phyloP scores from a whole-genome alignment of 2,888 invertebrate genomes.

The Tinea pellionella region DNA sequence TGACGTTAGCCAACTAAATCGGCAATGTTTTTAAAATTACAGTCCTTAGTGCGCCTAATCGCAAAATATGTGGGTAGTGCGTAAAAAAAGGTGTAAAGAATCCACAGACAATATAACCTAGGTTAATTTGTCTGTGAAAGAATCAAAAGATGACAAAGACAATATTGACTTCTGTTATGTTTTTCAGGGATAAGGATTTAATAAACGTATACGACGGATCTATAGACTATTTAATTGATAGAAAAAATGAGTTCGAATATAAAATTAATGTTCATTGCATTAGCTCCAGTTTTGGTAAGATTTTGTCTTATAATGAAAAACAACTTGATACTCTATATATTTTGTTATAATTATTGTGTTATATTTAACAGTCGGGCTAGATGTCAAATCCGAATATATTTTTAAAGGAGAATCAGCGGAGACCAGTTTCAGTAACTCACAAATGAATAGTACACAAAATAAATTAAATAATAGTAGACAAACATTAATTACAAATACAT shows the following conservation, averaged over 20 bases:
- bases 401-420: constrained; percentile 30
- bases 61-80: too few species aligned
- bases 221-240: constrained; percentile 47
- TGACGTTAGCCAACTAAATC: too few species aligned
- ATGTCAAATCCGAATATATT: constrained; percentile 43
- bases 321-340: background rate
- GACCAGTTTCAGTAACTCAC: background rate
- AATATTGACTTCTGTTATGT: background rate
- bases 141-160: too few species aligned
- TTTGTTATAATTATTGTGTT: too few species aligned
- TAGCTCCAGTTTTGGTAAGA: constrained; percentile 69
- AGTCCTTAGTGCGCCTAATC: too few species aligned
- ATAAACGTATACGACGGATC: constrained; percentile 50
- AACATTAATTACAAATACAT: constrained; percentile 32
- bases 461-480: constrained; percentile 24
- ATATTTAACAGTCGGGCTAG: constrained; percentile 62
- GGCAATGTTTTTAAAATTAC: too few species aligned
- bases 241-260: constrained; percentile 45
- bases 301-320: background rate
- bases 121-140: too few species aligned
- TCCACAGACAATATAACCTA: too few species aligned
- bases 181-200: constrained; percentile 39
- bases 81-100: too few species aligned
- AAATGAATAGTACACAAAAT: background rate
- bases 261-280: constrained; percentile 66